Base-by-base conservation (phyloP, 1,140 invertebrate species). In the Drosophila dunni region DNA sequence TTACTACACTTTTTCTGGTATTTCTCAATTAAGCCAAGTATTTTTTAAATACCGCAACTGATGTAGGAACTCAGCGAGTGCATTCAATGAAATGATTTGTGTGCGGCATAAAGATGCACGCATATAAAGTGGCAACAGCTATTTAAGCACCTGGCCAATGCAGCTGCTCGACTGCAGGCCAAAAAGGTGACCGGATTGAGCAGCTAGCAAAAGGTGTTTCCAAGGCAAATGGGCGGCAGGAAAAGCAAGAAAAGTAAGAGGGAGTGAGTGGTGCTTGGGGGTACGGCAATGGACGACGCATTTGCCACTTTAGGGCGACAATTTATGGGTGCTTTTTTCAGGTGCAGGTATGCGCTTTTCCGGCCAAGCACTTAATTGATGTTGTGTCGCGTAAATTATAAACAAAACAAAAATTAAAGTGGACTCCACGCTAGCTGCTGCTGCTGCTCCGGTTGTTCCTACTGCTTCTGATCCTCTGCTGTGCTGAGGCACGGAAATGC, bases 371-470 rank as follows among this genome's bases (percentile, higher is more conserved):
- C 80, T 89, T 89, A 89, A 89, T 89, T 89, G 84, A 89, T 89
- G 84, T 89, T 89, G 84, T 90, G 84, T 81, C 85, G 84, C 84
- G 84, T 89, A 89, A 89, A 89, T 90, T 90, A 89, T 89, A 90
- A 89, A 90, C 84, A 89, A 88, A 88, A 85, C 84, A 90, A 90
- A 89, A 84, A 89, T 89, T 89, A 89, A 89, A 89, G 85, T 89
- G 85, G 84, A 90, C 78, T 90, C 69, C 61, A 64, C 33, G 65
- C 56, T 60, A 60, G 57, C 44, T 46, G 13, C 44, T 8, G n/a
- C n/a, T 38, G 42, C 42, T 17, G 6, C 4, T 29, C 3, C 24
- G 24, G 24, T 3, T 29, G 24, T 29, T 29, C 24, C 24, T 2
- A 29, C 8, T 62, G 57, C 36, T 44, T 56, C 48, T 50, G 70